A percentile compares a stretch with the other conserved stretches of the same genome.
Evolutionary conservation across 2,113 vertebrate species (phyloP).

Genomic region (Lepidothrix coronata): DNA sequence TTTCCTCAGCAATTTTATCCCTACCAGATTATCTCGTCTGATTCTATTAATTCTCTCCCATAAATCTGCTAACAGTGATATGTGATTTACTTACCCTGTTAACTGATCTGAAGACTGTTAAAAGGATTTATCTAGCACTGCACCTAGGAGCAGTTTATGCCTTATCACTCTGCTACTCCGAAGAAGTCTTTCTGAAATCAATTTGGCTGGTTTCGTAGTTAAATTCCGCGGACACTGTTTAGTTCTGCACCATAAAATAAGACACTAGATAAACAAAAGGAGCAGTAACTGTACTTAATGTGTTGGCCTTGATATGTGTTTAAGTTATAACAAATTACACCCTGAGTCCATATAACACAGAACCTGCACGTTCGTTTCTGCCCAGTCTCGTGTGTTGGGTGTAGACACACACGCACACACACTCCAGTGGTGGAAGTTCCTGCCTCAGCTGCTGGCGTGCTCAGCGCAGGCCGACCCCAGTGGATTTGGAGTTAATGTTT

Average conservation of each 20-base stretch:
- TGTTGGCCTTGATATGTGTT: slow-evolving; percentile 23
- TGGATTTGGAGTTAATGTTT: slow-evolving; percentile 17
- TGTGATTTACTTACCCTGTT: slow-evolving; percentile 80
- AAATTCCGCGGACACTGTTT: slow-evolving; percentile 58
- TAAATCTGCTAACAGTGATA: slow-evolving; percentile 82
- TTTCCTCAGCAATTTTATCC: slow-evolving; percentile 79
- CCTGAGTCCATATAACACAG: slow-evolving; percentile 6
- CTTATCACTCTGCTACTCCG: slow-evolving; percentile 55
- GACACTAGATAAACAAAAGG: slow-evolving; percentile 63
- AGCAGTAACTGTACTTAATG: slow-evolving; percentile 22
- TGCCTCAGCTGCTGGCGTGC: background rate
- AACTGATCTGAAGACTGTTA: slow-evolving; percentile 78
- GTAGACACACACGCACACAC: background rate
- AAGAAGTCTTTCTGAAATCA: slow-evolving; percentile 69
- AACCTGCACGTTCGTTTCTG: background rate
- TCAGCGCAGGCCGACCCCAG: background rate
- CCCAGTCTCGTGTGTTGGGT: background rate
- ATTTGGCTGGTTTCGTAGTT: slow-evolving; percentile 57
- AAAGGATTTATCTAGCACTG: slow-evolving; percentile 78
- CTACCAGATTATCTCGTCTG: slow-evolving; percentile 82
- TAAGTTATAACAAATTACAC: slow-evolving; percentile 33
- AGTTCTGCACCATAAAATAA: slow-evolving; percentile 67
- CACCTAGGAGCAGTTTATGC: slow-evolving; percentile 62
- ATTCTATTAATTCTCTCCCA: slow-evolving; percentile 84
- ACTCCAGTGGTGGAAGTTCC: background rate